Conservation (phyloP, 2,113 vertebrate species). For the Phalacrocorax aristotelis region DNA sequence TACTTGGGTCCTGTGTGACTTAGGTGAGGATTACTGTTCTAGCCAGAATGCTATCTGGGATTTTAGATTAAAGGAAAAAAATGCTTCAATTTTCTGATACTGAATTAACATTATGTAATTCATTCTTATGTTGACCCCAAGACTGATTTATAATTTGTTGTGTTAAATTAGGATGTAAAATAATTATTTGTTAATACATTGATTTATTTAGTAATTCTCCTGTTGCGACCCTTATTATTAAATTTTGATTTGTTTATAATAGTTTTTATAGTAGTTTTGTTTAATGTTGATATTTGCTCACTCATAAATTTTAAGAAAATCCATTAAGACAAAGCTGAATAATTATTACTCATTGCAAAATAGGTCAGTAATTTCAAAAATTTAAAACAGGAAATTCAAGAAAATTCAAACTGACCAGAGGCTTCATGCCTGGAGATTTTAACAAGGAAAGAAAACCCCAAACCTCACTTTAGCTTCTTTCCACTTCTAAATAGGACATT, state of each 20-base stretch:
- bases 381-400: background rate
- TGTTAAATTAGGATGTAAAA: background rate
- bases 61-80: conserved; percentile 4
- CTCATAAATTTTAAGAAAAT: background rate
- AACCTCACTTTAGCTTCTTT: background rate
- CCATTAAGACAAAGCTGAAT: background rate
- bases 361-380: background rate
- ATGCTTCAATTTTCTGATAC: background rate
- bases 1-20: background rate
- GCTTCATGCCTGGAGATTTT: background rate
- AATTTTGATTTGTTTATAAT: background rate
- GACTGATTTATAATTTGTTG: background rate
- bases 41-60: background rate
- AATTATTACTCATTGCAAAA: background rate
- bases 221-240: background rate
- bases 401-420: background rate
- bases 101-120: background rate
- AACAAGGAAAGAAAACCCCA: background rate
- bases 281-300: background rate
- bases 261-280: background rate
- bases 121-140: background rate
- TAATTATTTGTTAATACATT: background rate
- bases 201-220: background rate
- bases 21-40: background rate
- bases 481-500: background rate